Base-by-base conservation (phyloP, 1,140 invertebrate species). In the Latrodectus geometricus region DNA sequence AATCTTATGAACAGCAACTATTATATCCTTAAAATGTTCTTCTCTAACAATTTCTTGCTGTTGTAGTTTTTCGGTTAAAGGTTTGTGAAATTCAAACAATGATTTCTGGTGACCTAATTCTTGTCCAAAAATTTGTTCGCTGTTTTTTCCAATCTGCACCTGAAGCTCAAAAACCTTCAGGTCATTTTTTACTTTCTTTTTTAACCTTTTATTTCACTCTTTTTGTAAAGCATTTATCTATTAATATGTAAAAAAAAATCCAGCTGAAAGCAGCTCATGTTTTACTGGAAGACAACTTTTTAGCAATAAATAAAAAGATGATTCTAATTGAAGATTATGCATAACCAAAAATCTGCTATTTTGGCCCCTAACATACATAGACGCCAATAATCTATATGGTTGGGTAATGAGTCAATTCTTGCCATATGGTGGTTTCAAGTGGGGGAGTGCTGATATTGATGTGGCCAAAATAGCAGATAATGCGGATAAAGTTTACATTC, bases 11-110 rank as follows among this genome's bases (percentile, higher is more conserved):
- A 56, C 54, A 56, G 8, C 14, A 56, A 9, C 54, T 56, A 9
- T 49, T 65, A 76, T 56, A 11, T 3, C 17, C 21, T 35, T 11
- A 52, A 76, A 17, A 20, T 76, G 9, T 5, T 66, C n/a, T 21
- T 69, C 15, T 69, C 9, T 48, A 9, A 2, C 3, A 15, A 15
- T 35, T 15, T 65, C 61, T 66, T 48, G n/a, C 20, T 66, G 17
- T 69, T 78, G 21, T 9, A 78, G 20, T 21, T 49, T 66, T 78
- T 78, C 76, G 9, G 23, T 66, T 8, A 68, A 14, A 68, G 35
- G 76, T 49, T 66, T 78, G 35, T 68, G 15, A 15, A 78, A 78
- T 23, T 48, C 8, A 12, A 15, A 17, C 15, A 69, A 21, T 17
- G 66, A 69, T 69, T n/a, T 48, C 49, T 78, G n/a, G 15, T 61